Base-by-base conservation (phyloP, 1,140 invertebrate species). In the Aradophagus sp. region DNA sequence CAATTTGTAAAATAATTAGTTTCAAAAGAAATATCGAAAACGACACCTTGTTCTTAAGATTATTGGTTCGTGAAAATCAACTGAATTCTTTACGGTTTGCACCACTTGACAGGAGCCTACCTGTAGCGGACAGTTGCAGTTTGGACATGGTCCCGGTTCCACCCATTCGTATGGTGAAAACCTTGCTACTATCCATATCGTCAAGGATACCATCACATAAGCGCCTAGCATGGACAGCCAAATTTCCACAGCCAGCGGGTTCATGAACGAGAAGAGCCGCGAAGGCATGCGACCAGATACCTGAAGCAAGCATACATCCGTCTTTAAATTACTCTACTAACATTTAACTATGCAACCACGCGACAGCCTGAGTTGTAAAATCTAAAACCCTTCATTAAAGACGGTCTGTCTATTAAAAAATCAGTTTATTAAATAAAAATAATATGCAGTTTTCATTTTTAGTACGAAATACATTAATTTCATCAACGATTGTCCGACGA, bases 161-260 rank as follows among this genome's bases (percentile, higher is more conserved):
- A 90, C 77, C 91, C 90, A 91, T 76, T 92, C 91, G 76, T 91
- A 89, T 13, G 90, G 90, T 16, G 89, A 91, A 74, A 92, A 90
- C 44, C 87, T 81, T 20, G 91, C 91, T 50, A 93, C 88, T 48
- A 92, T 86, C 85, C 91, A 93, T 80, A 93, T 91, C 2, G 96
- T 96, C 82, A 97, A 95, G 39, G 94, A 96, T 39, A 98, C 96
- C 53, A 96, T 89, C 69, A 97, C 89, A 86, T 97, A 98, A 15
- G 96, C 95, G 10, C 94, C 94, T 72, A 97, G 84, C 42, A 98
- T 93, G 87, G 97, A 98, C 31, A 97, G 87, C 97, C 96, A 99
- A 70, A 99, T 97, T 86, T 98, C 94, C 41, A 94, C 90, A 1
- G 96, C 96, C 75, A 99, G 87, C 0, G 97, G 97, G 79, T 96